phyloP scores from a whole-genome alignment of 2,113 vertebrate genomes.

The Oreotrochilus melanogaster region DNA sequence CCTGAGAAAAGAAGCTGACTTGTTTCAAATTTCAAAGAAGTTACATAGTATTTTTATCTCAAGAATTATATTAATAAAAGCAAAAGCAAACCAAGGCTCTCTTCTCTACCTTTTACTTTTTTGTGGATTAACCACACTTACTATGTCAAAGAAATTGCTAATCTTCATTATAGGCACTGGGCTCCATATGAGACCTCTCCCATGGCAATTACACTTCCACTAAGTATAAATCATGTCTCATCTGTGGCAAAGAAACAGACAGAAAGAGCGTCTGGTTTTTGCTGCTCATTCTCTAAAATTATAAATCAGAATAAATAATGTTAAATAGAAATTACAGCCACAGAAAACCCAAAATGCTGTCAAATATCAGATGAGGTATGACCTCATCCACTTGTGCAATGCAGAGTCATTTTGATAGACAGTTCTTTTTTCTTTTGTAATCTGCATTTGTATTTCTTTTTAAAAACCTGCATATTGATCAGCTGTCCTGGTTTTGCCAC shows the following conservation, averaged over 20 bases:
- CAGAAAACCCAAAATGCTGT: not conserved
- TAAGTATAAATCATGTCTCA: not conserved
- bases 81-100: not conserved
- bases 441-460: not conserved
- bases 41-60: not conserved
- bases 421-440: not conserved
- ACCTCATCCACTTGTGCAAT: not conserved
- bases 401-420: not conserved
- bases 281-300: not conserved
- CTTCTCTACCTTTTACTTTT: rapidly evolving
- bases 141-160: not conserved
- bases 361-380: not conserved
- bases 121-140: not conserved
- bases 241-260: not conserved
- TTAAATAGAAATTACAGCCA: not conserved
- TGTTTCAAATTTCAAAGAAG: slow-evolving; percentile 2
- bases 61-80: not conserved
- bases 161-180: not conserved
- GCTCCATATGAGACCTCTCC: not conserved
- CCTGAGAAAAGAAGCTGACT: not conserved
- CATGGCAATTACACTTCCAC: not conserved
- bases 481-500: not conserved
- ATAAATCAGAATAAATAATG: not conserved
- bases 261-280: not conserved
- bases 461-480: not conserved